Evolutionary conservation across 2,888 invertebrate genomes (phyloP).

Genomic region (Drosophila bunnanda): DNA sequence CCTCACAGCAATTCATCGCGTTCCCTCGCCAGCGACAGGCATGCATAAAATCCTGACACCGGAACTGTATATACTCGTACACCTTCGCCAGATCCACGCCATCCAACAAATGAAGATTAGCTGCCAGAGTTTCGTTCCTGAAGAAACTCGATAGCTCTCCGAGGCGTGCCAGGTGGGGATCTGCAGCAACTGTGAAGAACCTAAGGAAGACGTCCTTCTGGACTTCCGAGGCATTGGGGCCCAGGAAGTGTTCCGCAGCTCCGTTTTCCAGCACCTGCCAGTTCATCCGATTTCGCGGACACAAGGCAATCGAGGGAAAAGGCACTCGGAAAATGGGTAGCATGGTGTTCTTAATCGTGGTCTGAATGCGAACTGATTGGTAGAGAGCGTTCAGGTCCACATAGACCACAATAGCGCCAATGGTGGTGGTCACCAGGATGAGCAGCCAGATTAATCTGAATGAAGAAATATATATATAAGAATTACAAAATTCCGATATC

Average conservation of each 20-base stretch:
- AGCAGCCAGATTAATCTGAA: conserved; percentile 78
- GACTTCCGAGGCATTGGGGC: conserved; percentile 61
- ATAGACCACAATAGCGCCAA: conserved; percentile 73
- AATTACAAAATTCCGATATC: background rate
- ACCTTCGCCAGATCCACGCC: conserved; percentile 72
- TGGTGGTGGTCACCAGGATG: conserved; percentile 70
- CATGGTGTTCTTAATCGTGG: conserved; percentile 81
- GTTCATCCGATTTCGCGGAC: conserved; percentile 79
- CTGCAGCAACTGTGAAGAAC: conserved; percentile 68
- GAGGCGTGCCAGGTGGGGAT: conserved; percentile 64
- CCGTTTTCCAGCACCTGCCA: conserved; percentile 65
- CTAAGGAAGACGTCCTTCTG: conserved; percentile 63
- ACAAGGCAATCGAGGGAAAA: conserved; percentile 82
- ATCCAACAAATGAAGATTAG: conserved; percentile 66
- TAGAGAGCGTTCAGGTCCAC: conserved; percentile 74
- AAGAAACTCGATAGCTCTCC: conserved; percentile 57
- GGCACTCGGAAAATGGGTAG: conserved; percentile 74
- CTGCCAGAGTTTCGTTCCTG: conserved; percentile 52
- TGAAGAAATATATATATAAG: background rate
- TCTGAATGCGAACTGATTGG: conserved; percentile 69
- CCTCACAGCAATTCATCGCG: conserved; percentile 84
- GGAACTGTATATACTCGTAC: conserved; percentile 57
- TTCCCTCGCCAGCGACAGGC: conserved; percentile 84
- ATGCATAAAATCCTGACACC: conserved; percentile 83
- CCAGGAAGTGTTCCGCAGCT: conserved; percentile 72